Conservation (phyloP, 2,113 vertebrate species). For the Campylomormyrus numenius region DNA sequence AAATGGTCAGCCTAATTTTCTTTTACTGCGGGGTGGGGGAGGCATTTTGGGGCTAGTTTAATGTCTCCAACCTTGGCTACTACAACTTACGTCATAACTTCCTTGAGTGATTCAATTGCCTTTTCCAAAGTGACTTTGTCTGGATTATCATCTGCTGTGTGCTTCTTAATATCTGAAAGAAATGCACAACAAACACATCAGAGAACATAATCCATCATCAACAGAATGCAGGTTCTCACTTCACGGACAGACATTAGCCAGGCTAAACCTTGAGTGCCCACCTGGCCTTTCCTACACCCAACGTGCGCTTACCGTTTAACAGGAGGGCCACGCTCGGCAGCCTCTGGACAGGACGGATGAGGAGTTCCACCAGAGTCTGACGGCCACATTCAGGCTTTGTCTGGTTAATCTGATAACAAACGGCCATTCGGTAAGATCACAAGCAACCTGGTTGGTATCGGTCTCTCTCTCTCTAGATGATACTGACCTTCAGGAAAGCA, state of each 20-base stretch:
- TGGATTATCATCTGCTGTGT: conserved; percentile 88
- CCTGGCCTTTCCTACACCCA: background rate
- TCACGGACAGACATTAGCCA: no score
- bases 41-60: background rate
- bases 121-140: conserved; percentile 87
- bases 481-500: conserved; percentile 86
- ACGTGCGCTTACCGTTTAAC: conserved; percentile 72
- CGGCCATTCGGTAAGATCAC: background rate
- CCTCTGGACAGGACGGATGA: conserved; percentile 94
- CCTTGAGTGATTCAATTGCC: conserved; percentile 90
- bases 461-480: background rate
- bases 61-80: background rate
- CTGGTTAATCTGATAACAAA: conserved; percentile 79
- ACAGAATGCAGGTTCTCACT: background rate
- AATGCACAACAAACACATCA: background rate
- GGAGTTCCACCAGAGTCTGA: conserved; percentile 85
- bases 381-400: conserved; percentile 91
- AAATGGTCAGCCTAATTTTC: background rate
- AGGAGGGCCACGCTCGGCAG: conserved; percentile 89
- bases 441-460: background rate
- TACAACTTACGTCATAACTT: conserved; percentile 96
- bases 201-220: background rate
- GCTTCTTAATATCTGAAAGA: conserved; percentile 85
- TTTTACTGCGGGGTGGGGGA: background rate
- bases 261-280: background rate